Base-by-base conservation (phyloP, 2,888 invertebrate species). In the Sinhomidia bicolor region DNA sequence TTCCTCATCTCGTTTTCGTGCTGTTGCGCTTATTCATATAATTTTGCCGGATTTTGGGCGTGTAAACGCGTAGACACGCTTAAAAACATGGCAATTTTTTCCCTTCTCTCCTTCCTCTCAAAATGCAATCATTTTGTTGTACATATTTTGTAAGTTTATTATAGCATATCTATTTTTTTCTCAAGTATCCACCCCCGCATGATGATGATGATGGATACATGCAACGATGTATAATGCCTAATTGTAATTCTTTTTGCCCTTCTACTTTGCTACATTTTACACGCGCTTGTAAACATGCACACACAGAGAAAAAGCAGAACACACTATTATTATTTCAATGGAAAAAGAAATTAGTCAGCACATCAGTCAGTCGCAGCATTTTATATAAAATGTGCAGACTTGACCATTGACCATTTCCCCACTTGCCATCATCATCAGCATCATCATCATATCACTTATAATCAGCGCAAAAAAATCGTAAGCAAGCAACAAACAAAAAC, bases 241-340 rank as follows among this genome's bases (percentile, higher is more conserved):
- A 65, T 5, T 29, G 29, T 32, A 65, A 65, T 29, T 65, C 20
- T 47, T 23, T 68, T 71, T 68, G 26, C 20, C 44, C 26, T 57
- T 68, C 20, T 78, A 36, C 36, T 47, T n/a, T 68, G 68, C 65
- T 68, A 51, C 86, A 86, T 86, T 86, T 86, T 86, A 86, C 86
- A 86, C 81, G 86, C 86, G 57, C 81, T 74, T 26, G 57, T 86
- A 68, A 86, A 81, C 86, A 86, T 81, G 86, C n/a, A 86, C 65
- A 26, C 23, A 26, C 29, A 26, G 41, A 41, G 10, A 41, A 41
- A 41, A 41, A 41, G 41, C 41, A 41, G 41, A 10, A 41, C 5
- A 10, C 41, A 7, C 10, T 5, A 41, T 41, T 14, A 51, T n/a
- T n/a, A n/a, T 9, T 14, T 3, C 10, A 14, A 51, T 14, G 51